A percentile compares a stretch with the other conserved stretches of the same genome.
These are phyloP conservation scores for Trichopria drosophilae DNA, from an alignment of 2,888 invertebrate species.

Conservation along the genomic window DNA sequence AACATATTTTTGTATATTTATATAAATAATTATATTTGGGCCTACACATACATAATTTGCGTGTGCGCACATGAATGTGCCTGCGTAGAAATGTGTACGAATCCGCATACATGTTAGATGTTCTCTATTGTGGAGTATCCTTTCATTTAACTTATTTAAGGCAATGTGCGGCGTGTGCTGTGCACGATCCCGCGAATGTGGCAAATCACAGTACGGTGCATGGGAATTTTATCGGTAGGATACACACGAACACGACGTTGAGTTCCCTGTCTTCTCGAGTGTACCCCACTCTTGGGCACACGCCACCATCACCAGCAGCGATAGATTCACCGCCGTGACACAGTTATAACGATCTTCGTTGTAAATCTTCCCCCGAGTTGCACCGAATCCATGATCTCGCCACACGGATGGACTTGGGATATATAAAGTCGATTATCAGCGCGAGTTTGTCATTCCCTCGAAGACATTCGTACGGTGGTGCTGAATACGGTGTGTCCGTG, in stretches of 20 bases:
- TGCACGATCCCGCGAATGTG: neutral
- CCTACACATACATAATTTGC: too few relatives aligned
- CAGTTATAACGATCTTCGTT: constrained; percentile 52
- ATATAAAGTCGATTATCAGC: constrained; percentile 56
- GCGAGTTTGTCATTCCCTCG: constrained; percentile 55
- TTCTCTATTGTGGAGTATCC: constrained; percentile 32
- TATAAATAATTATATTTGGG: too few relatives aligned
- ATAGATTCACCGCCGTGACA: constrained; percentile 48
- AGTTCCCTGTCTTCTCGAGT: constrained; percentile 12
- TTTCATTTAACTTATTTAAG: constrained; percentile 35
- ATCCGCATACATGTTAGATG: constrained; percentile 27
- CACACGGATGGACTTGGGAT: constrained; percentile 53
- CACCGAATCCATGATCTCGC: constrained; percentile 57
- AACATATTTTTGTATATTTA: too few relatives aligned
- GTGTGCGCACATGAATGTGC: neutral
- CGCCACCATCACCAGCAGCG: constrained; percentile 32
- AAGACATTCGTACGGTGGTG: constrained; percentile 49
- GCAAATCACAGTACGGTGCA: constrained; percentile 8
- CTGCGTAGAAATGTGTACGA: too few relatives aligned
- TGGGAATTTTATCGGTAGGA: constrained; percentile 16
- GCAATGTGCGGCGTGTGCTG: too few relatives aligned
- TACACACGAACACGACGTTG: constrained; percentile 13
- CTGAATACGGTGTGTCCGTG: constrained; percentile 30
- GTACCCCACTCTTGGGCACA: constrained; percentile 28
- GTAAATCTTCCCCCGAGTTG: constrained; percentile 54